These are phyloP conservation scores for Cepaea nemoralis DNA, from an alignment of 1,140 invertebrate species.

Conservation along the genomic window DNA sequence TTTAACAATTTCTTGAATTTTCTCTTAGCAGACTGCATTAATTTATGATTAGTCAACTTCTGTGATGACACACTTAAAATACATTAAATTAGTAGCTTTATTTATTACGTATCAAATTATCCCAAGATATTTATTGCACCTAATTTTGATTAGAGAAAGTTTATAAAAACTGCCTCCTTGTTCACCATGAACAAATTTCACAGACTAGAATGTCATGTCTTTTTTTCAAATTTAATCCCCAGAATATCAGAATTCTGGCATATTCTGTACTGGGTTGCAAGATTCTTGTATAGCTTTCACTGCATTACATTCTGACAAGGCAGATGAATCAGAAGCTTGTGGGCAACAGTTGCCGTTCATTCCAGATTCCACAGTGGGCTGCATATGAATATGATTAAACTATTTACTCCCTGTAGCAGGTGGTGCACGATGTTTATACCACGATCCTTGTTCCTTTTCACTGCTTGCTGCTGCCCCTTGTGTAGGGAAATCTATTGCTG, in stretches of 20 bases:
- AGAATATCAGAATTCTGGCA: not conserved
- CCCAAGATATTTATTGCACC: no score
- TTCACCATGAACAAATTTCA: no score
- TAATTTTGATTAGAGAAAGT: no score
- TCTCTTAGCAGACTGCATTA: no score
- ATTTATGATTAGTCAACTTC: no score
- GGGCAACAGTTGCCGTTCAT: not conserved
- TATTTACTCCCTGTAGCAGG: slow-evolving; percentile 34
- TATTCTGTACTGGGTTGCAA: not conserved
- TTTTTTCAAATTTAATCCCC: not conserved
- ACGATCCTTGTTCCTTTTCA: slow-evolving; percentile 52
- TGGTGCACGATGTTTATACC: slow-evolving; percentile 48
- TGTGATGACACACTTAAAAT: no score
- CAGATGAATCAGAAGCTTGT: not conserved
- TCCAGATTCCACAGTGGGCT: slow-evolving; percentile 4
- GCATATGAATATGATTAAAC: slow-evolving; percentile 33
- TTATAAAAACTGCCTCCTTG: no score
- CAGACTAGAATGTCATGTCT: no score
- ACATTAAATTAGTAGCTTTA: no score
- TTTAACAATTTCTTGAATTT: no score
- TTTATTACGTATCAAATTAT: no score
- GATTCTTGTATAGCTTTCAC: not conserved
- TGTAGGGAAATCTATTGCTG: slow-evolving; percentile 56
- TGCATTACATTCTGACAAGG: not conserved
- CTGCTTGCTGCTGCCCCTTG: slow-evolving; percentile 54